A percentile compares a stretch with the other conserved stretches of the same genome.
Conservation (phyloP, 1,140 invertebrate species). For the Temnothorax longispinosus region DNA sequence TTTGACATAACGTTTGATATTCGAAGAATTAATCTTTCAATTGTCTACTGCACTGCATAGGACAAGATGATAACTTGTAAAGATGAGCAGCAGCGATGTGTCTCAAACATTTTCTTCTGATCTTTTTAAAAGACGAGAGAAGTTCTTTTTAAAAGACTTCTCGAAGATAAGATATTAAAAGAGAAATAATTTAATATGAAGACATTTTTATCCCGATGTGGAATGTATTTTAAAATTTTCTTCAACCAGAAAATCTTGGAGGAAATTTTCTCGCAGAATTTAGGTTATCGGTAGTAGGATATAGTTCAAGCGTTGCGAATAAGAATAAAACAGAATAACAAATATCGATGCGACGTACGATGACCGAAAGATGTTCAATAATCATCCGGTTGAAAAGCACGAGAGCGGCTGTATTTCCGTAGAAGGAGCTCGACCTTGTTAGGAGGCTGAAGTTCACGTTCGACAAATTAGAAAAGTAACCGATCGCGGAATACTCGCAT, state of each 20-base stretch:
- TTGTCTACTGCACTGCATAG: neutral
- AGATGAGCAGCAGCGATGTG: neutral
- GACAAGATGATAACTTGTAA: neutral
- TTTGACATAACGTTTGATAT: neutral
- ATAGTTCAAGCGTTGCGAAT: neutral
- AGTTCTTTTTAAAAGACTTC: neutral
- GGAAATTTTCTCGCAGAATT: too few relatives aligned
- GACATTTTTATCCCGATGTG: neutral
- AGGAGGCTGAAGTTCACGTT: neutral
- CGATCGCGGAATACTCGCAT: conserved; percentile 4
- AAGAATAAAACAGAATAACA: neutral
- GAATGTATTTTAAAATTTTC: neutral
- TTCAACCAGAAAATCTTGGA: neutral
- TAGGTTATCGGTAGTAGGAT: neutral
- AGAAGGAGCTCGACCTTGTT: neutral
- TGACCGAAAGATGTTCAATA: neutral
- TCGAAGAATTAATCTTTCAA: neutral
- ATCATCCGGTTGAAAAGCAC: neutral
- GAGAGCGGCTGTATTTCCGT: neutral
- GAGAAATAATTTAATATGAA: neutral
- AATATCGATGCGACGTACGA: neutral
- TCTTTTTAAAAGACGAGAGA: neutral
- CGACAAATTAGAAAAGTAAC: conserved; percentile 11
- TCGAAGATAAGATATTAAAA: neutral
- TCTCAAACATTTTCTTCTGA: neutral